Evolutionary conservation across 2,888 invertebrate species (phyloP), one percentile per base, ranked within the genome.

Genomic region (Acleris cristana): DNA sequence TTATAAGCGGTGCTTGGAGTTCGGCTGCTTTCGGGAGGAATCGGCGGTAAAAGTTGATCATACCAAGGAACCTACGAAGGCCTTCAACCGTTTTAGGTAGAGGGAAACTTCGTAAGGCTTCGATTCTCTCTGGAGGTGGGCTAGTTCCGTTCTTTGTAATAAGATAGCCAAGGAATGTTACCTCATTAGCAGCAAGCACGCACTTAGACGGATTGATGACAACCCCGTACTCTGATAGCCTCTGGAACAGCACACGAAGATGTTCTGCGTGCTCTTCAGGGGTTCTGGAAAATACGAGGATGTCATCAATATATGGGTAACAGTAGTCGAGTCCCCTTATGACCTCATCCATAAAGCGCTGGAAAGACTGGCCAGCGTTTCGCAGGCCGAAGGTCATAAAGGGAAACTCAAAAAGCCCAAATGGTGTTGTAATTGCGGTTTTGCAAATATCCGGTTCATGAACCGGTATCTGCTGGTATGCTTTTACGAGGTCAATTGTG

Each of bases 191-290:
- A 53, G 71, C 75, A 57, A 80, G 75, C 7, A 69, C 69, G 60
- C 79, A 79, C 62, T 80, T 81, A 1, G 72, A 51, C 1, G 72
- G 44, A 56, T 80, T 81, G n/a, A 80, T 67, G 14, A 73, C 71
- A 0, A 84, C 57, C 0, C 76, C 77, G 59, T 76, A 76, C n/a
- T 78, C 67, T 16, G 69, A 34, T 10, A 81, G 69, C 18, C 76
- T 71, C 58, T 73, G 55, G 64, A 81, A 77, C 2, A 79, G 56
- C 3, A 34, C 48, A 2, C 68, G 51, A 0, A 81, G 71, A 61
- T 82, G 81, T 8, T 72, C 21, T 5, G 40, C 12, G 62, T 81
- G 79, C 59, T 80, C 74, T 10, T 71, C 23, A 2, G 23, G 10
- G 16, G 53, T 19, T 6, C 30, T 44, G 14, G 68, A 68, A 59